Conservation (phyloP, 2,113 vertebrate species). For the Aptenodytes forsteri region DNA sequence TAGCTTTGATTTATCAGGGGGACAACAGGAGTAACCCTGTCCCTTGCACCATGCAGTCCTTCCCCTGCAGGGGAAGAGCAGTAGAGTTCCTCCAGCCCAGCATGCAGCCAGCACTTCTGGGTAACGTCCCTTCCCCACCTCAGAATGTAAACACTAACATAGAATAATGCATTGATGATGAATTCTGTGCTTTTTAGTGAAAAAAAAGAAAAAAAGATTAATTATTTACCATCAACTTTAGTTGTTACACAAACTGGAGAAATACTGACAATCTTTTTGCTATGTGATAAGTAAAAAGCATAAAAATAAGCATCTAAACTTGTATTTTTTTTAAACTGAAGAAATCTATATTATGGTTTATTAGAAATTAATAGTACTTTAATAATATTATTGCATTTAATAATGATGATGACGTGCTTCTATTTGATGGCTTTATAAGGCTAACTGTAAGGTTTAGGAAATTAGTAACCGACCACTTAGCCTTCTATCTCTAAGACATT, state of each 20-base stretch:
- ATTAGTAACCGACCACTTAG: neutral
- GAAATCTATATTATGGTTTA: neutral
- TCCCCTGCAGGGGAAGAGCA: neutral
- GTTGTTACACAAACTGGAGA: neutral
- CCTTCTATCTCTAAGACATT: neutral
- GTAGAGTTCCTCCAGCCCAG: neutral
- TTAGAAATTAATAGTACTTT: neutral
- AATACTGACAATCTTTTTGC: neutral
- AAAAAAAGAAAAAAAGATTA: neutral
- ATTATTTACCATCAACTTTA: neutral
- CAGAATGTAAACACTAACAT: neutral
- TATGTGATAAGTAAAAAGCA: neutral
- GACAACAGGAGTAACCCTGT: neutral
- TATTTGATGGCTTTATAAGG: neutral
- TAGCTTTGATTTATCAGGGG: neutral
- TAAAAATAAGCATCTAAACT: neutral
- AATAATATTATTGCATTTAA: neutral
- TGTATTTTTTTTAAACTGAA: neutral
- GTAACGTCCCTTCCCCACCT: neutral
- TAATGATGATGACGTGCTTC: neutral
- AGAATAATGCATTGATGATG: neutral
- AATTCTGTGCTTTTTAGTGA: neutral
- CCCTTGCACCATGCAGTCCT: fast-evolving
- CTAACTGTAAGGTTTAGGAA: neutral
- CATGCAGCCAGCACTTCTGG: neutral